Percentiles rank a stretch among this genome's conserved stretches.
These are phyloP conservation scores for Pongo pygmaeus DNA, from an alignment of 2,113 vertebrate species.

Conservation along the genomic window DNA sequence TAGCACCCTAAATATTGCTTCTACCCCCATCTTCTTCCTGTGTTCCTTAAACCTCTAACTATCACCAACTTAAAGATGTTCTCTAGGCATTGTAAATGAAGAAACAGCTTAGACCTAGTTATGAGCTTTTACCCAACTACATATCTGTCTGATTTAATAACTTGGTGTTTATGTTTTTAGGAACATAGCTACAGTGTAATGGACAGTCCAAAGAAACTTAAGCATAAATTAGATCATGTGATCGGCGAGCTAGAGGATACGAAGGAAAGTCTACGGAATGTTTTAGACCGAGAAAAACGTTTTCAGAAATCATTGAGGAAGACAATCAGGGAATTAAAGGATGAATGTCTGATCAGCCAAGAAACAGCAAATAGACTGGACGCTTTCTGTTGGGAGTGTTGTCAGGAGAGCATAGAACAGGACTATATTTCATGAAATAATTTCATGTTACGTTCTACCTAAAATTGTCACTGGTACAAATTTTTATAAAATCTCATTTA, in stretches of 20 bases:
- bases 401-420: slow-evolving; percentile 38
- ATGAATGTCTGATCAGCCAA: slow-evolving; percentile 75
- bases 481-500: slow-evolving; percentile 17
- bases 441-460: not conserved
- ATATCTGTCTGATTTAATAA: slow-evolving; percentile 37
- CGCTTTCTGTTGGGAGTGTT: slow-evolving; percentile 66
- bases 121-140: not conserved
- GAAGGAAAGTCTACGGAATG: slow-evolving; percentile 70
- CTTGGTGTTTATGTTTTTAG: slow-evolving; percentile 69
- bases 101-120: not conserved
- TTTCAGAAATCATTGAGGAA: slow-evolving; percentile 72
- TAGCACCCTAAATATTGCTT: not conserved
- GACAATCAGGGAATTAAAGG: slow-evolving; percentile 72
- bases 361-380: slow-evolving; percentile 73
- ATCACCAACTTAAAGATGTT: not conserved
- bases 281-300: slow-evolving; percentile 71
- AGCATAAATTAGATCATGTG: slow-evolving; percentile 74
- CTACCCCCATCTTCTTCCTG: not conserved
- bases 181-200: slow-evolving; percentile 80
- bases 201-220: slow-evolving; percentile 80
- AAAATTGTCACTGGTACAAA: not conserved
- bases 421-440: slow-evolving; percentile 35
- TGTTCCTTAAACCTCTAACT: not conserved
- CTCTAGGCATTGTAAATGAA: not conserved
- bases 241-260: slow-evolving; percentile 76